phyloP scores from a whole-genome alignment of 1,140 invertebrate species.

The Aricia agestis region DNA sequence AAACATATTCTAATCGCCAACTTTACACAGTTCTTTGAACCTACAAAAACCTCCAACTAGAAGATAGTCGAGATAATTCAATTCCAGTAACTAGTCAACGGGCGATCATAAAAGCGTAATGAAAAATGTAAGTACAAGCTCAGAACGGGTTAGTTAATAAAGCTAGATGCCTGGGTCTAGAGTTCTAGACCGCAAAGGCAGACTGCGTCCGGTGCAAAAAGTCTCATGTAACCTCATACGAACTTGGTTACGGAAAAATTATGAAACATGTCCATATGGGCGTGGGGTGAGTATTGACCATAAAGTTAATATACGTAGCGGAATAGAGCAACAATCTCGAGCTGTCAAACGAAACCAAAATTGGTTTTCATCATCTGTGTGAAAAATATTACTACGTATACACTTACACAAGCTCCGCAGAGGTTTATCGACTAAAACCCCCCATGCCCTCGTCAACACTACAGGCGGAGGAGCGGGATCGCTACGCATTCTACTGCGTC shows the following conservation, averaged over 20 bases:
- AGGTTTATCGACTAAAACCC: too few species aligned
- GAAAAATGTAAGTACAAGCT: constrained; percentile 6
- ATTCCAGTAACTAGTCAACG: constrained; percentile 12
- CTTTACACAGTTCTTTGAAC: neutral
- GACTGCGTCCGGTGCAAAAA: constrained; percentile 23
- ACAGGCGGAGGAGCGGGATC: too few species aligned
- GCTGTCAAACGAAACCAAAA: too few species aligned
- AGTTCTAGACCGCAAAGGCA: constrained; percentile 25
- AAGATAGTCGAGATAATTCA: constrained; percentile 5
- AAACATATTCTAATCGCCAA: neutral
- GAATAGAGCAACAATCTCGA: too few species aligned
- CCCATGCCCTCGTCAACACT: too few species aligned
- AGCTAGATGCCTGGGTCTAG: constrained; percentile 17
- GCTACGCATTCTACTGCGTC: too few species aligned
- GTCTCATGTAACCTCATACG: constrained; percentile 9
- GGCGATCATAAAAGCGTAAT: constrained; percentile 8
- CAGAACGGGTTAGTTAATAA: constrained; percentile 14
- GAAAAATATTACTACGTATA: too few species aligned
- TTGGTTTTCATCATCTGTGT: too few species aligned
- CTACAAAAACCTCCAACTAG: neutral
- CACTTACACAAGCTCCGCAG: too few species aligned
- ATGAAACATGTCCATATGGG: constrained; percentile 41
- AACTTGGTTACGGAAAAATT: constrained; percentile 36
- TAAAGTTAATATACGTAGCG: too few species aligned
- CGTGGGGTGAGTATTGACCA: neutral